These are phyloP conservation scores for Rotaria magnacalcarata DNA, from an alignment of 2,888 invertebrate species.

Conservation along the genomic window DNA sequence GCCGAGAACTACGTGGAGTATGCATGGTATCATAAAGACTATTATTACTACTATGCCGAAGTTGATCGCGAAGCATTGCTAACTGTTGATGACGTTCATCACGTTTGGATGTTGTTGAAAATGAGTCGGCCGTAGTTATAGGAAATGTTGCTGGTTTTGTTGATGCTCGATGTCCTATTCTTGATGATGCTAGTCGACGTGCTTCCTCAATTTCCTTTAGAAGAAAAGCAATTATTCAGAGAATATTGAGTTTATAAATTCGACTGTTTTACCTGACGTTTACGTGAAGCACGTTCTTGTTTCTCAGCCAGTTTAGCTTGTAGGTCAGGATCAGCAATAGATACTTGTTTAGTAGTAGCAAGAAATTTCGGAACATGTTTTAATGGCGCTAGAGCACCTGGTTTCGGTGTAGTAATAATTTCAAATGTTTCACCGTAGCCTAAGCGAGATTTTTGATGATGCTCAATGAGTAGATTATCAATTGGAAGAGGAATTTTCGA, in stretches of 20 bases:
- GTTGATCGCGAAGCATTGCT: conserved; percentile 14
- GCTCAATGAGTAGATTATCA: not conserved
- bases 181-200: conserved; percentile 22
- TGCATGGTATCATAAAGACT: not conserved
- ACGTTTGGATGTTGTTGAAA: not conserved
- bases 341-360: not conserved
- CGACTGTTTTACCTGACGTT: not conserved
- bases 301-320: conserved; percentile 4
- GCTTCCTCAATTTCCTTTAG: conserved; percentile 15
- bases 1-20: not conserved
- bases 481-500: not conserved
- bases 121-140: not conserved
- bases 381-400: conserved; percentile 9
- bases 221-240: not conserved
- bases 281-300: conserved; percentile 26
- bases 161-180: not conserved
- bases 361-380: not conserved
- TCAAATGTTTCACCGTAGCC: conserved; percentile 33
- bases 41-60: not conserved
- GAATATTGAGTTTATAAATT: too few species aligned
- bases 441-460: conserved; percentile 26
- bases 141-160: not conserved
- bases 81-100: conserved; percentile 16
- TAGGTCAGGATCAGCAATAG: not conserved
- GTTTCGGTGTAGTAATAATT: not conserved